Evolutionary conservation across 2,113 vertebrate genomes (phyloP).

Genomic region (Saguinus imperator): DNA sequence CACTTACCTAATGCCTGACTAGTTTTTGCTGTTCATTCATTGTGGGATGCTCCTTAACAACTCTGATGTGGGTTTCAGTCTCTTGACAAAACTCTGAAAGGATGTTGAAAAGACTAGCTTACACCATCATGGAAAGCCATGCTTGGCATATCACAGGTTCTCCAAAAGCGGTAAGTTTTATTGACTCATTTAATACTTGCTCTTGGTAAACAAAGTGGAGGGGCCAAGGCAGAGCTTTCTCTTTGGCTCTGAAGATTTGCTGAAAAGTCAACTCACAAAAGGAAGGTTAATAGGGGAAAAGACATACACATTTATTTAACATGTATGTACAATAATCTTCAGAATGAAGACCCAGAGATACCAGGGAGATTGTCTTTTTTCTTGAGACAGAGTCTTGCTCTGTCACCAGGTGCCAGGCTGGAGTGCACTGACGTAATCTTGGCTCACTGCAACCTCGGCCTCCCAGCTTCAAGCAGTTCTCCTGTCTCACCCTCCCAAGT

Average conservation of each 20-base stretch:
- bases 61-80: background rate
- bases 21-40: background rate
- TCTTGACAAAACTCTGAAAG: background rate
- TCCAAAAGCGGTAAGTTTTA: background rate
- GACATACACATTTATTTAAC: background rate
- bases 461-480: no score
- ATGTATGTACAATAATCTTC: background rate
- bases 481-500: no score
- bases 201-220: background rate
- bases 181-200: background rate
- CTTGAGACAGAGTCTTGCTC: no score
- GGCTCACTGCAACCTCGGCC: no score
- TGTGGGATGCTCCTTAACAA: background rate
- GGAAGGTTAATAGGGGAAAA: background rate
- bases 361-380: background rate
- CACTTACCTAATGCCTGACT: background rate
- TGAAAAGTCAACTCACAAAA: background rate
- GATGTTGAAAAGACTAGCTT: background rate
- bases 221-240: no score
- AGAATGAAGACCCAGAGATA: background rate
- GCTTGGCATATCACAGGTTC: background rate
- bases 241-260: background rate
- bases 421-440: no score
- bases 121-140: background rate
- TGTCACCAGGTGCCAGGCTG: no score